Percentiles rank a stretch among this genome's conserved stretches.
These are phyloP conservation scores for Orius insidiosus DNA, from an alignment of 1,140 invertebrate genomes.

Conservation along the genomic window DNA sequence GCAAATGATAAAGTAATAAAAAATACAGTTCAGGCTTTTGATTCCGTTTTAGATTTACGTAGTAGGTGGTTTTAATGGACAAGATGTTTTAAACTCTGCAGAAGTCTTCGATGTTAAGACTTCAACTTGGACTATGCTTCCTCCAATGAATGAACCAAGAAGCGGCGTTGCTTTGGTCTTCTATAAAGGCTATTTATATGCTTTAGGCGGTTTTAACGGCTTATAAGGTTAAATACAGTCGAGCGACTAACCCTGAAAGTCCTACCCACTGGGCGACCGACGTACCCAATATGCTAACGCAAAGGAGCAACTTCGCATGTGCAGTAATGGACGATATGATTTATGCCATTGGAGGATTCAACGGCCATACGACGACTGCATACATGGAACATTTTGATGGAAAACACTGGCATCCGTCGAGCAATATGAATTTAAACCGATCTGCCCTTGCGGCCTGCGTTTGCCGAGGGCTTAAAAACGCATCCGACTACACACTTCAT, in stretches of 20 bases:
- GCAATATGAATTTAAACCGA: slow-evolving; percentile 49
- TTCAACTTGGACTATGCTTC: slow-evolving; percentile 53
- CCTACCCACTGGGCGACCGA: slow-evolving; percentile 2
- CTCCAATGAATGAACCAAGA: slow-evolving; percentile 55
- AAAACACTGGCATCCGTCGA: slow-evolving; percentile 44
- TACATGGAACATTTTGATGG: slow-evolving; percentile 55
- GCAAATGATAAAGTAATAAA: slow-evolving; percentile 30
- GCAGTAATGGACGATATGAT: slow-evolving; percentile 65
- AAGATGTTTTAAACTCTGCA: slow-evolving; percentile 40
- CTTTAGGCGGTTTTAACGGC: slow-evolving; percentile 62
- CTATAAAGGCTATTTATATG: slow-evolving; percentile 48
- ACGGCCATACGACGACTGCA: slow-evolving; percentile 48
- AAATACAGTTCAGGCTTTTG: not conserved
- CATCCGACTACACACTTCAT: slow-evolving; percentile 27
- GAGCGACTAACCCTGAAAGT: not conserved
- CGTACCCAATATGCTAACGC: slow-evolving; percentile 59
- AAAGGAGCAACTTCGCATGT: slow-evolving; percentile 68
- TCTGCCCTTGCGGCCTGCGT: slow-evolving; percentile 47
- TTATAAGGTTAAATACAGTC: slow-evolving; percentile 37
- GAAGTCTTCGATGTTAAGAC: slow-evolving; percentile 43
- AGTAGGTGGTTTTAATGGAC: slow-evolving; percentile 59
- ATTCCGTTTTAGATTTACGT: slow-evolving; percentile 34
- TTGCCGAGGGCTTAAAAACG: slow-evolving; percentile 36
- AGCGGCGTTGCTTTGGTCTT: slow-evolving; percentile 60
- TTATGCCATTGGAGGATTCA: slow-evolving; percentile 66